Percentiles rank a stretch among this genome's conserved stretches.
Conservation (phyloP, 2,797 vertebrate genomes). For the Chelon auratus region DNA sequence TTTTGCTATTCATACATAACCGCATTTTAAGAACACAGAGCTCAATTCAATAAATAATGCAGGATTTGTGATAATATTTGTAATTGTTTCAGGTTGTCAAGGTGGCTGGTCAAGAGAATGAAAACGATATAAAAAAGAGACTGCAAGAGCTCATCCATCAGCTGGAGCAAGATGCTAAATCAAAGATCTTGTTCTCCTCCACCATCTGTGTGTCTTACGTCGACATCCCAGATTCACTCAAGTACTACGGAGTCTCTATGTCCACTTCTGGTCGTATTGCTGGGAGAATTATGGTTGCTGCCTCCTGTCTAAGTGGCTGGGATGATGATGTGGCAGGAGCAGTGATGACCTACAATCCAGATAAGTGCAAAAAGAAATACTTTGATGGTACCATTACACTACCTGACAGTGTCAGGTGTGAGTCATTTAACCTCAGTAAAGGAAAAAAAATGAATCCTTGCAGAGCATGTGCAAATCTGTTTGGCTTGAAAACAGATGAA, state of each 20-base stretch:
- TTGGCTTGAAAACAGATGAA: background rate
- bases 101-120: fast-evolving
- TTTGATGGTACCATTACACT: slow-evolving; percentile 50
- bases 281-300: background rate
- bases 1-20: no score
- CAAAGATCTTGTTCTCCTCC: background rate
- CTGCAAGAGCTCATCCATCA: fast-evolving
- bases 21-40: no score
- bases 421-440: fast-evolving
- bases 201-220: slow-evolving; percentile 16
- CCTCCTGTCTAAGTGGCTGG: slow-evolving; percentile 24
- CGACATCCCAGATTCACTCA: background rate
- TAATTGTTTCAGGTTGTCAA: slow-evolving; percentile 20
- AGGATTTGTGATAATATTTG: background rate
- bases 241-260: slow-evolving; percentile 55
- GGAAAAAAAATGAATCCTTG: fast-evolving
- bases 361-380: fast-evolving
- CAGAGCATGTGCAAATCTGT: slow-evolving; percentile 27
- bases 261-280: background rate
- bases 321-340: slow-evolving; percentile 32
- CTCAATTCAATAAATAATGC: no score
- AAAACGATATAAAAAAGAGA: fast-evolving
- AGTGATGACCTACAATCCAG: slow-evolving; percentile 35
- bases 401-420: background rate
- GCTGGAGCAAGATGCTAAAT: fast-evolving